Evolutionary conservation across 2,113 vertebrate genomes (phyloP).

Genomic region (Xiphophorus maculatus): DNA sequence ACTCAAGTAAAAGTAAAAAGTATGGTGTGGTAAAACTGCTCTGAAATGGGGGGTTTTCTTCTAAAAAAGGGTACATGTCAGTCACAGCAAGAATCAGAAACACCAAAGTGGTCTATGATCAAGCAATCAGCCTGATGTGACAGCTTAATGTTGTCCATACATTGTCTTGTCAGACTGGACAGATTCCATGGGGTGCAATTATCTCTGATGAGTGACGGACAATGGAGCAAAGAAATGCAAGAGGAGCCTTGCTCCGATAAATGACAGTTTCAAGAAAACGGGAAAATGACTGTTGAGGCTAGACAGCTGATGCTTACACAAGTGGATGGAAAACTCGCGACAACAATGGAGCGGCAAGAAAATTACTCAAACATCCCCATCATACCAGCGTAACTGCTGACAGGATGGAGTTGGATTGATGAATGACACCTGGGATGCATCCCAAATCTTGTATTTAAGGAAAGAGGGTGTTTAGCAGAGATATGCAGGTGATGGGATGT

Average conservation of each 20-base stretch:
- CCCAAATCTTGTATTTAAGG: conserved; percentile 52
- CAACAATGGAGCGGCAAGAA: conserved; percentile 43
- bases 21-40: too few relatives aligned
- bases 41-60: too few relatives aligned
- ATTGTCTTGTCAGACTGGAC: conserved; percentile 37
- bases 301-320: conserved; percentile 26
- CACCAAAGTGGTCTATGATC: not conserved
- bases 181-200: conserved; percentile 38
- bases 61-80: not conserved
- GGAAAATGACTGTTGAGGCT: conserved; percentile 3
- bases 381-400: conserved; percentile 62
- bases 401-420: conserved; percentile 46
- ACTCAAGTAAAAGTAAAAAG: too few relatives aligned
- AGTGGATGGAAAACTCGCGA: conserved; percentile 38
- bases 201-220: conserved; percentile 28
- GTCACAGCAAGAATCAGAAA: conserved; percentile 27
- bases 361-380: conserved; percentile 52
- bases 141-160: conserved; percentile 37
- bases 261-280: conserved; percentile 3
- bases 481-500: conserved; percentile 18
- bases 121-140: conserved; percentile 35
- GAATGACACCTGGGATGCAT: conserved; percentile 54
- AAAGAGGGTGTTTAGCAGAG: conserved; percentile 1
- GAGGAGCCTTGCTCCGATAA: not conserved
- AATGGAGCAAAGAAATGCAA: not conserved